These are phyloP conservation scores for Alethe castanea DNA, from an alignment of 2,113 vertebrate species.

Conservation along the genomic window DNA sequence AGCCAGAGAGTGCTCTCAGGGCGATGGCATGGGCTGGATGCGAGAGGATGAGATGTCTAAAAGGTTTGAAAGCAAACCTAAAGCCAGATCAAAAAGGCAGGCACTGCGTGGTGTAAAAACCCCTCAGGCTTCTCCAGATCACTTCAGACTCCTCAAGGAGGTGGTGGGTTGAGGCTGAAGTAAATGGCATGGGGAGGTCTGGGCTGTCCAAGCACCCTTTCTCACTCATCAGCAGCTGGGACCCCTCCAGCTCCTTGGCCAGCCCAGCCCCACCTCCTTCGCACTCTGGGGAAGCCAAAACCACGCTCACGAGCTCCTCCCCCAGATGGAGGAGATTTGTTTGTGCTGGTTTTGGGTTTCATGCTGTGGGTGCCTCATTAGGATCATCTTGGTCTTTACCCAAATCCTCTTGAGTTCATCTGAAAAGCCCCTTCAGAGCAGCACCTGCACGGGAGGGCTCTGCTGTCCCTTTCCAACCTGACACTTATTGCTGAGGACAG, in stretches of 20 bases:
- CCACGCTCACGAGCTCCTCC: neutral
- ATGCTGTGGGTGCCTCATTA: accelerated
- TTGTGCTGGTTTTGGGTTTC: neutral
- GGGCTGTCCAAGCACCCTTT: neutral
- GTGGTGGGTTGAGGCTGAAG: neutral
- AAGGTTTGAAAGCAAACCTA: conserved; percentile 18
- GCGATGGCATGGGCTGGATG: neutral
- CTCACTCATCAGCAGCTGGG: accelerated
- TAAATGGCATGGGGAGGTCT: neutral
- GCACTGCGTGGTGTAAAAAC: neutral
- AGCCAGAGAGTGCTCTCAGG: neutral
- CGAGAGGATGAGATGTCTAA: neutral
- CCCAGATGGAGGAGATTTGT: neutral
- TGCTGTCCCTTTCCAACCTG: neutral
- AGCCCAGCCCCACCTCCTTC: neutral
- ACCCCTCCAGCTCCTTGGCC: neutral
- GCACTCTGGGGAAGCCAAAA: neutral
- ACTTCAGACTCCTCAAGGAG: neutral
- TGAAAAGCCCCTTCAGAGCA: neutral
- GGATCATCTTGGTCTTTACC: neutral
- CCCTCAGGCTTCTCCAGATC: neutral
- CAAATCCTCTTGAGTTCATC: neutral
- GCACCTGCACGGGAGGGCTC: neutral
- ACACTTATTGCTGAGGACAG: neutral
- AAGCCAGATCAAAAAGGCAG: neutral